Evolutionary conservation across 2,113 vertebrate species (phyloP), one percentile per base, ranked within the genome.

Genomic region (Mola mola): DNA sequence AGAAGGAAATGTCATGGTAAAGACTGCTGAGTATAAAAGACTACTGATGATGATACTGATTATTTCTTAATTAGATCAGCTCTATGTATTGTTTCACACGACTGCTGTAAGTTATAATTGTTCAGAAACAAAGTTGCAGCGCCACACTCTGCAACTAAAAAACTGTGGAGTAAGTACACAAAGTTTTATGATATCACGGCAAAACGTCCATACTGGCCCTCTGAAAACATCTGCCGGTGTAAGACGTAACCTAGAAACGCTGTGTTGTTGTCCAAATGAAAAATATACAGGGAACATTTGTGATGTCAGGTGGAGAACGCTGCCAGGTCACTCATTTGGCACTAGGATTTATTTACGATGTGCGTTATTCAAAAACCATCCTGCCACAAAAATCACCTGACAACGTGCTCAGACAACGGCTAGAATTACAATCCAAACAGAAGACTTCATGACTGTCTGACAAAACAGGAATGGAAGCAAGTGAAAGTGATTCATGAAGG

Each of bases 211-310:
- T 19, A 37, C 12, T 9, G 55, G 25, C 1, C 12, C 63, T 44
- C 21, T 56, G 58, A 62, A 68, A 77, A 64, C 19, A 2, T 61
- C 64, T 52, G 66, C 53, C 47, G 55, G 69, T 49, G 52, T 40
- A 20, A 13, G 36, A 46, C 7, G 73, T 75, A 63, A 36, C 75
- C 73, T 15, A 1, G 83, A 79, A 82, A 81, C 79, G 15, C 28
- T 29, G 28, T 83, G 74, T 81, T 83, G 81, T 72, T 72, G 44
- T 65, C 48, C 56, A 62, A 68, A 72, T 60, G 68, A 79, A 88
- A 84, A 72, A 72, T 66, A 74, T 74, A 71, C 81, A 51, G 74
- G 76, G 49, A 84, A 79, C 72, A 63, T 46, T 43, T 40, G 48
- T 76, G 79, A 67, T 58, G 81, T 84, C 74, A 81, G 81, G 66